phyloP scores from a whole-genome alignment of 2,888 invertebrate genomes.

The Fragum sueziense region DNA sequence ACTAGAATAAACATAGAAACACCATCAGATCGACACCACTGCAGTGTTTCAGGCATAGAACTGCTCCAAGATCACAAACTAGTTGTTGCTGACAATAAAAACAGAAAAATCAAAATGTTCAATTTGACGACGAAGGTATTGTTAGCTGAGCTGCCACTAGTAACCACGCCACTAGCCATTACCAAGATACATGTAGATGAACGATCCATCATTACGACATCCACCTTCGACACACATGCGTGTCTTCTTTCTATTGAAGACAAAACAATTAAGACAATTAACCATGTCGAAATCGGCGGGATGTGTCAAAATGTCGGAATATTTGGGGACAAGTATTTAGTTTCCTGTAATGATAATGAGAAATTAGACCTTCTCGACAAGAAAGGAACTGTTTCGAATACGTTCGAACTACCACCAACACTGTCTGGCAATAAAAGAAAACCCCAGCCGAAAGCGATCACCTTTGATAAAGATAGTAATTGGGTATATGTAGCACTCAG shows the following conservation, averaged over 20 bases:
- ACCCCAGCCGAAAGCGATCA: neutral
- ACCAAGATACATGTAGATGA: neutral
- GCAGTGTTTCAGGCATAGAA: neutral
- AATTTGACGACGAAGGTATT: neutral
- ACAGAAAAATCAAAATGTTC: conserved; percentile 6
- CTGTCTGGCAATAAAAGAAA: neutral
- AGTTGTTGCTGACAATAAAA: conserved; percentile 2
- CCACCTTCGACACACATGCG: neutral
- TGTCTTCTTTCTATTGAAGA: neutral
- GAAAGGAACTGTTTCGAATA: neutral
- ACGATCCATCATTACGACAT: neutral
- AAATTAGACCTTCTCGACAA: neutral
- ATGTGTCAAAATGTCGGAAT: neutral
- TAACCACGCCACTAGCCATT: neutral
- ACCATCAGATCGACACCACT: conserved; percentile 7
- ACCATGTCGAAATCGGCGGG: neutral
- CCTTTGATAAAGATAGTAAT: neutral
- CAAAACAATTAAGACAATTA: neutral
- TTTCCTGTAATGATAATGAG: neutral
- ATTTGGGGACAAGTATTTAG: neutral
- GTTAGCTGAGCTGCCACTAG: neutral
- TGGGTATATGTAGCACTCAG: neutral
- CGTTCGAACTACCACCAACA: neutral
- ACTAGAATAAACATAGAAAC: neutral
- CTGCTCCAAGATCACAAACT: neutral